These are phyloP conservation scores for Drosophila tanythrix DNA, from an alignment of 2,888 invertebrate species.

Conservation along the genomic window DNA sequence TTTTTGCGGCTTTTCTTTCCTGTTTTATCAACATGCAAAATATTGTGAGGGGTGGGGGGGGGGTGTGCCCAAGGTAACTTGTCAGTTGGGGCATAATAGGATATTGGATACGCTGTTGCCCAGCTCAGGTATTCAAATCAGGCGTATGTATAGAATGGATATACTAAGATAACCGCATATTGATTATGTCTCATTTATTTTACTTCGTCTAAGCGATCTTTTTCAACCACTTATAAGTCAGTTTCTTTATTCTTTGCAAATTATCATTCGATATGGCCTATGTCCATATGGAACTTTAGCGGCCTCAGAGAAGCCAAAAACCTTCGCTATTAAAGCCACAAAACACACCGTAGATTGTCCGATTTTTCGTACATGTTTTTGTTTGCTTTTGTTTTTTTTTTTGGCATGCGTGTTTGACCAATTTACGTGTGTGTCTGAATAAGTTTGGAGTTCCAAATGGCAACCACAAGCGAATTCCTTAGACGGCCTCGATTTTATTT, in stretches of 20 bases:
- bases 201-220: not conserved
- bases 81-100: slow-evolving; percentile 10
- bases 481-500: slow-evolving; percentile 53
- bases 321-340: slow-evolving; percentile 11
- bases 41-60: slow-evolving; percentile 13
- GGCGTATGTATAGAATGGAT: not conserved
- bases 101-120: slow-evolving; percentile 17
- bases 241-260: not conserved
- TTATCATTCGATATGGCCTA: not conserved
- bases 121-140: not conserved
- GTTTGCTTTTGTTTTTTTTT: slow-evolving; percentile 23
- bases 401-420: slow-evolving; percentile 67
- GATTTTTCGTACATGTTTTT: slow-evolving; percentile 21
- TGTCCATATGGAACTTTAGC: not conserved
- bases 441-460: slow-evolving; percentile 40
- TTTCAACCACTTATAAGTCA: not conserved
- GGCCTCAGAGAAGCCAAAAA: not conserved
- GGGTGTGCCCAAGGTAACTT: slow-evolving; percentile 37
- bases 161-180: slow-evolving; percentile 2
- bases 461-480: slow-evolving; percentile 62
- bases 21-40: slow-evolving; percentile 34
- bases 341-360: slow-evolving; percentile 15
- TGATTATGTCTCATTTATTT: not conserved
- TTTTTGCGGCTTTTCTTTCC: slow-evolving; percentile 51
- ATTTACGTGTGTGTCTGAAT: slow-evolving; percentile 74